These are phyloP conservation scores for Rhynchotus rufescens DNA, from an alignment of 2,797 vertebrate species.

Conservation along the genomic window DNA sequence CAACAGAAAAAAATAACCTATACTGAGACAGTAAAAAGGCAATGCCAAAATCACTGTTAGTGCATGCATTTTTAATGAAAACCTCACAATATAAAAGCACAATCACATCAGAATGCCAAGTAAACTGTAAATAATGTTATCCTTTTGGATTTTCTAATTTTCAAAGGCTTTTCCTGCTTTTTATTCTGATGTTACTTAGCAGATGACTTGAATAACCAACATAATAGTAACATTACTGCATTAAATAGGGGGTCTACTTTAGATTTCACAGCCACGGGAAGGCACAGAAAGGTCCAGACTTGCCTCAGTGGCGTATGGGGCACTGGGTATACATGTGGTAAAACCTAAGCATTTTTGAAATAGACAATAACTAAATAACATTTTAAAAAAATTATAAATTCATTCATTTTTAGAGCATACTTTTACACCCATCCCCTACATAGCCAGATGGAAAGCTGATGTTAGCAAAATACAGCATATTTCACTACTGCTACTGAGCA, in stretches of 20 bases:
- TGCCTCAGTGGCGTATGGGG: not conserved
- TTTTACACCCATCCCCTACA: not conserved
- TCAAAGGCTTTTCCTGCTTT: not conserved
- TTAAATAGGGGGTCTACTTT: not conserved
- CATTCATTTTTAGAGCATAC: not conserved
- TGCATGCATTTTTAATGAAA: not conserved
- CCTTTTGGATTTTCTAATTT: not conserved
- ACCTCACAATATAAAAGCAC: not conserved
- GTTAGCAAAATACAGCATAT: not conserved
- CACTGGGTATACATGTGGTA: not conserved
- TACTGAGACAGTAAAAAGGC: not conserved
- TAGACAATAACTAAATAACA: not conserved
- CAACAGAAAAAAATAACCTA: not conserved
- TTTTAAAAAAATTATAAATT: not conserved
- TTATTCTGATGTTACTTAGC: not conserved
- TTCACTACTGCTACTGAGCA: no score
- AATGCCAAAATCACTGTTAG: not conserved
- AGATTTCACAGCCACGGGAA: not conserved
- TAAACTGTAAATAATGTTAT: not conserved
- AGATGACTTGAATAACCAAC: not conserved
- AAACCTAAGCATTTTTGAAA: not conserved
- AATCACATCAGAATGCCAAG: not conserved
- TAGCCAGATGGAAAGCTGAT: not conserved
- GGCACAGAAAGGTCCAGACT: not conserved
- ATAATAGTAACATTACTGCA: not conserved